Evolutionary conservation across 1,140 invertebrate genomes (phyloP).

Genomic region (Euschistus heros): DNA sequence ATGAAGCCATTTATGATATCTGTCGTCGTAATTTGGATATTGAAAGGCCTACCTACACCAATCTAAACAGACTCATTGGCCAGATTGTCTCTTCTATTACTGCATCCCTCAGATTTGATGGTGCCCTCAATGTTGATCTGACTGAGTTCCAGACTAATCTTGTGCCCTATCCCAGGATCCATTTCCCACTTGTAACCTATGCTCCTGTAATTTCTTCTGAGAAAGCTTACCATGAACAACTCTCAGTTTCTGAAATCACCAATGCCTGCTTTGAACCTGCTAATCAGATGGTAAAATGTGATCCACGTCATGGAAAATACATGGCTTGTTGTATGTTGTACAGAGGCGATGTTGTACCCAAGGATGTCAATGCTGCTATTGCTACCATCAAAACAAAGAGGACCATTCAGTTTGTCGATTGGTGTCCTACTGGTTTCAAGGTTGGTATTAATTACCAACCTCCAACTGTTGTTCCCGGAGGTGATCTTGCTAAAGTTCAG

Average conservation of each 20-base stretch:
- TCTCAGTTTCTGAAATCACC: conserved; percentile 68
- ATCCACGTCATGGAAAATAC: conserved; percentile 79
- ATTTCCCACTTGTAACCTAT: conserved; percentile 63
- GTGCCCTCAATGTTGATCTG: conserved; percentile 77
- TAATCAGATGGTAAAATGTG: conserved; percentile 87
- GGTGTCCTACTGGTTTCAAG: conserved; percentile 22
- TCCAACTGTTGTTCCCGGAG: conserved; percentile 42
- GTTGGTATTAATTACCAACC: conserved; percentile 34
- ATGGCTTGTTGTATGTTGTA: conserved; percentile 84
- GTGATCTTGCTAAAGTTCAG: conserved; percentile 64
- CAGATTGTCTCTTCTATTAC: conserved; percentile 78
- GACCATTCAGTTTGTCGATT: conserved; percentile 56
- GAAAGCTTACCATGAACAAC: conserved; percentile 72
- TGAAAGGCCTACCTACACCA: conserved; percentile 72
- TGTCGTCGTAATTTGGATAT: conserved; percentile 81
- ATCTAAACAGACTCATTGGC: conserved; percentile 69
- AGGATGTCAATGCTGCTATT: conserved; percentile 61
- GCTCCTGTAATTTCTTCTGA: conserved; percentile 75
- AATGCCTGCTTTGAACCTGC: conserved; percentile 38
- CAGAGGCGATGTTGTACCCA: conserved; percentile 51
- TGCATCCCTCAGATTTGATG: conserved; percentile 76
- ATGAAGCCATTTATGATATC: conserved; percentile 87
- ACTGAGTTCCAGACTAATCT: conserved; percentile 87
- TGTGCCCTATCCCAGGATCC: conserved; percentile 74
- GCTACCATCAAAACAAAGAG: conserved; percentile 53